Evolutionary conservation across 2,113 vertebrate genomes (phyloP), one percentile per base, ranked within the genome.

Genomic region (Struthio camelus): DNA sequence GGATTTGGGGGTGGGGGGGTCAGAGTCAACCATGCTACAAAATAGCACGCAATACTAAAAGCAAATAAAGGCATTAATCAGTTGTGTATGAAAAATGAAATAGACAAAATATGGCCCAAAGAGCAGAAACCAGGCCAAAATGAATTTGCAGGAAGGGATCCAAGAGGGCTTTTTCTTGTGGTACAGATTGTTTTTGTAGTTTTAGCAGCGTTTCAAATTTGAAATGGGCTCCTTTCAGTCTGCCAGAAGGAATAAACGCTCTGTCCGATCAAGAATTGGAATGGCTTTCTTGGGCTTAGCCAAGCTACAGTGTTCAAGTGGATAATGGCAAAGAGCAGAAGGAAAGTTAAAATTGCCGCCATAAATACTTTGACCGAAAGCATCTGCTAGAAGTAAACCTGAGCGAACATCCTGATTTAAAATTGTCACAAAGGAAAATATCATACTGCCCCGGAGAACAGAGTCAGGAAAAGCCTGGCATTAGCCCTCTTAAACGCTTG

Each of bases 181-280:
- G 42, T 59, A 38, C 51, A 59, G 54, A 59, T 80, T 80, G 71
- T 85, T 95, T 96, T 78, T 88, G 53, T 90, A 76, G 58, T 54
- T 80, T 89, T 90, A 94, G 80, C 80, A 36, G 3, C 42, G 56
- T 77, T 91, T 93, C 50, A 65, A 14, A 64, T 77, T 82, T 90
- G 73, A 77, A 89, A 65, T 32, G 61, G 48, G 81, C 87, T 95
- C 56, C 67, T 79, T 90, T 75, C 25, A 71, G 65, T 50, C 77
- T 95, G 93, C 77, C 95, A 95, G 75, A 59, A 84, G 14, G 85
- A 92, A 85, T n/a, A 89, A 71, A 76, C 81, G 54, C 66, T 32
- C 34, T 13, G 32, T 93, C 83, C 62, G 69, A 82, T 77, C 61
- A 53, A 87, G 80, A 77, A 69, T 61, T 16, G 28, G 48, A 89